phyloP scores from a whole-genome alignment of 2,888 invertebrate species.

The Melipona beecheii region DNA sequence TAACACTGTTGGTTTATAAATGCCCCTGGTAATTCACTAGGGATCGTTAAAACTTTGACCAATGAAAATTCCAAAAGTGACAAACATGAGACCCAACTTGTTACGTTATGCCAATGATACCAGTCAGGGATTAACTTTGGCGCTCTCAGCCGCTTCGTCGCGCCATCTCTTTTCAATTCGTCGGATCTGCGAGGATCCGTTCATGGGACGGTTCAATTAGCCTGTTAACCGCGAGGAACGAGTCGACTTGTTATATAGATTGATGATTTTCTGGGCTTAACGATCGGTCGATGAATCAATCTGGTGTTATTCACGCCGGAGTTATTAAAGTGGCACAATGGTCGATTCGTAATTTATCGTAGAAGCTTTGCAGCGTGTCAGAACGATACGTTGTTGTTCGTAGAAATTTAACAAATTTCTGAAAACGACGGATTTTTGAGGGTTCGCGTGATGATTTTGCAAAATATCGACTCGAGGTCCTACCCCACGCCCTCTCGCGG shows the following conservation, averaged over 20 bases:
- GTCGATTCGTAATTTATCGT: not conserved
- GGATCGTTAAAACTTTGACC: too few relatives aligned
- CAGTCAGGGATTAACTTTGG: not conserved
- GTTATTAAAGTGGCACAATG: not conserved
- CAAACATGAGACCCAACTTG: too few relatives aligned
- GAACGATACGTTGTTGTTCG: not conserved
- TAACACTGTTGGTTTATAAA: too few relatives aligned
- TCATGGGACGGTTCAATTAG: constrained; percentile 21
- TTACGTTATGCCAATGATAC: too few relatives aligned
- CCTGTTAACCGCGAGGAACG: not conserved
- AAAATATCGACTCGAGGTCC: not conserved
- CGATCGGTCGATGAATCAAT: not conserved
- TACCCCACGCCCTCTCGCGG: too few relatives aligned
- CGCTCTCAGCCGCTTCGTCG: not conserved
- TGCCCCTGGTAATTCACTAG: too few relatives aligned
- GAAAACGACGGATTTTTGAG: not conserved
- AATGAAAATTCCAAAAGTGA: too few relatives aligned
- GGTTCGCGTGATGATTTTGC: not conserved
- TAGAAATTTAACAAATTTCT: not conserved
- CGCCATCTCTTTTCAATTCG: not conserved
- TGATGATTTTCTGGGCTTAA: not conserved
- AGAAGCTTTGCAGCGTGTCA: not conserved
- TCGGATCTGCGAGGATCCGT: not conserved
- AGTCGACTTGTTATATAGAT: not conserved
- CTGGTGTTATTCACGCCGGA: not conserved